Evolutionary conservation across 1,140 invertebrate genomes (phyloP), one percentile per base, ranked within the genome.

Genomic region (Ceratosolen fusciceps): DNA sequence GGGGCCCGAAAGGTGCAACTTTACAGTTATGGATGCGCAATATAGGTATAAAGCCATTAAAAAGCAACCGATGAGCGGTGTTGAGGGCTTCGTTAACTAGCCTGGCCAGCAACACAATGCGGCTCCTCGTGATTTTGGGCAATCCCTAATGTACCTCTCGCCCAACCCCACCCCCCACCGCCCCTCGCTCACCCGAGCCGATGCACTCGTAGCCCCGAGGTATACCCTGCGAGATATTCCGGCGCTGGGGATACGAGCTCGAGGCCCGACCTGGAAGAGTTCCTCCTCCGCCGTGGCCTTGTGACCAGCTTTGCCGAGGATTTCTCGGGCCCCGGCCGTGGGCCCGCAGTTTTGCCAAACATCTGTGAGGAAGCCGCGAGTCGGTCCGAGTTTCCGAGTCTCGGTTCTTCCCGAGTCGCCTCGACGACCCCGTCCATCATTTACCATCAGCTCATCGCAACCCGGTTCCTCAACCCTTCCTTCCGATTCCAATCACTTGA

Each of bases 31-130:
- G 72, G 71, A 19, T 37, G 54, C 43, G 77, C 82, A 82, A 83
- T 84, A 83, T 83, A 85, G 21, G 37, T 77, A 81, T 84, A 85
- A 85, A 85, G 8, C 81, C 80, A 82, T 85, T 83, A 83, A 79
- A 77, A 62, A 43, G 47, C 54, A 52, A 31, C 29, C 68, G 58
- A 47, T 56, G 34, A 74, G 72, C 72, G 39, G 39, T 60, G 54
- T 34, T 21, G 37, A 58, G 26, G 65, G 49, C 58, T 75, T 79
- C 81, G 75, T 80, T 84, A 81, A 83, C 79, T 81, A 83, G 29
- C 80, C 74, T 80, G 82, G 73, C 80, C 73, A 82, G 65, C 58
- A 2, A 16, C 16, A 83, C 81, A 83, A 84, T 81, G 72, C 47
- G 2, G 49, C 56, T 77, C 68, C 65, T 80, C 79, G 74, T 65